Evolutionary conservation across 1,140 invertebrate genomes (phyloP).

Genomic region (Potamilus streckersoni): DNA sequence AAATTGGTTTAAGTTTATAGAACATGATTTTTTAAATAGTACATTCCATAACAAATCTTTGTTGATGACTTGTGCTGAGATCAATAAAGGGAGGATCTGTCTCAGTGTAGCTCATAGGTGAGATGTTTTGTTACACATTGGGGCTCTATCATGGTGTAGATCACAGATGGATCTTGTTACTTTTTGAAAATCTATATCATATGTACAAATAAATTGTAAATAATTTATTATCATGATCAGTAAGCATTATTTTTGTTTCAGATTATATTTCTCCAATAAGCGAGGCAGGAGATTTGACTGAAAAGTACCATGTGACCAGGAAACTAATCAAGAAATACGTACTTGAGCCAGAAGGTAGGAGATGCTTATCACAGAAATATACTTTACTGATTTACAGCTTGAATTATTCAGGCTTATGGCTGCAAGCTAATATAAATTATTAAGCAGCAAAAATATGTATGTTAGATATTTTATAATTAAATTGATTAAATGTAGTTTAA

Average conservation of each 20-base stretch:
- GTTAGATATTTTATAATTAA: slow-evolving; percentile 6
- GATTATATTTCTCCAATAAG: slow-evolving; percentile 67
- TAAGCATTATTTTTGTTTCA: slow-evolving; percentile 32
- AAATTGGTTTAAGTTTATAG: too few relatives aligned
- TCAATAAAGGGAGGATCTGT: too few relatives aligned
- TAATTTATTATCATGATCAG: neutral
- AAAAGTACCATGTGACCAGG: slow-evolving; percentile 66
- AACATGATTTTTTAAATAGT: too few relatives aligned
- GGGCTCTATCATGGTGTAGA: too few relatives aligned
- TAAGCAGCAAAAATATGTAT: neutral
- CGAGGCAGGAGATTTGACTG: slow-evolving; percentile 68
- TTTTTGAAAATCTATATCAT: too few relatives aligned
- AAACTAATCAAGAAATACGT: slow-evolving; percentile 56
- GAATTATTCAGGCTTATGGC: neutral
- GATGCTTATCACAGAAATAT: neutral
- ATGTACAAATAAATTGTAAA: too few relatives aligned
- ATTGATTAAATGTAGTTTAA: too few relatives aligned
- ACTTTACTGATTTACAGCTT: slow-evolving; percentile 1
- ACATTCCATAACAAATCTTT: too few relatives aligned
- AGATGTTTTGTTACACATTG: too few relatives aligned
- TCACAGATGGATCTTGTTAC: too few relatives aligned
- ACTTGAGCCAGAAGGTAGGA: slow-evolving; percentile 35
- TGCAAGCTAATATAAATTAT: neutral
- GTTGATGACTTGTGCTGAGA: too few relatives aligned
- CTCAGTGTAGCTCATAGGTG: too few relatives aligned